These are phyloP conservation scores for Ariolimax columbianus DNA, from an alignment of 2,888 invertebrate genomes.

Conservation along the genomic window DNA sequence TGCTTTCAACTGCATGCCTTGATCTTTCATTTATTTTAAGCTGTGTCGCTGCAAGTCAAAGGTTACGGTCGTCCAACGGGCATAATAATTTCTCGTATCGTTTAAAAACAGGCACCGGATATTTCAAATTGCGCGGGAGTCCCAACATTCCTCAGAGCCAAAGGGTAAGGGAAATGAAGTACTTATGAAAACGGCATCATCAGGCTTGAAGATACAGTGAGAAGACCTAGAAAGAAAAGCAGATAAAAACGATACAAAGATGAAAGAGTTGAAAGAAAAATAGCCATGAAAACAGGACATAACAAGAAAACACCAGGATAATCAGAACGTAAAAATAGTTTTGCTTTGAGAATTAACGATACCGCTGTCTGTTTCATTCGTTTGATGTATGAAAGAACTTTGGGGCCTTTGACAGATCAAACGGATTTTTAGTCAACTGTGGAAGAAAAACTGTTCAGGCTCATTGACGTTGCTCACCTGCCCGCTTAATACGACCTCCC, in stretches of 20 bases:
- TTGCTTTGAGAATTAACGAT: not conserved
- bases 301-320: not conserved
- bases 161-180: not conserved
- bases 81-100: not conserved
- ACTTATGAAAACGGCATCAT: not conserved
- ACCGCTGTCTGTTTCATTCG: not conserved
- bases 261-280: slow-evolving; percentile 5
- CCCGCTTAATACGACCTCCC: not conserved
- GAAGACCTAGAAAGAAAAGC: not conserved
- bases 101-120: not conserved
- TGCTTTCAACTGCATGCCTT: not conserved
- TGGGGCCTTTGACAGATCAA: slow-evolving; percentile 8
- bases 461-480: slow-evolving; percentile 16
- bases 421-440: slow-evolving; percentile 17
- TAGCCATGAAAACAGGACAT: not conserved
- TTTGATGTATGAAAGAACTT: slow-evolving; percentile 18
- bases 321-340: not conserved
- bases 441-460: not conserved
- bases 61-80: not conserved
- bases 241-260: slow-evolving; percentile 19
- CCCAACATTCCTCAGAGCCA: not conserved
- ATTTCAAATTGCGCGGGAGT: not conserved
- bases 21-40: not conserved
- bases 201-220: not conserved
- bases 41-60: not conserved